Conservation (phyloP, 2,888 invertebrate species). For the Ctena decussata region DNA sequence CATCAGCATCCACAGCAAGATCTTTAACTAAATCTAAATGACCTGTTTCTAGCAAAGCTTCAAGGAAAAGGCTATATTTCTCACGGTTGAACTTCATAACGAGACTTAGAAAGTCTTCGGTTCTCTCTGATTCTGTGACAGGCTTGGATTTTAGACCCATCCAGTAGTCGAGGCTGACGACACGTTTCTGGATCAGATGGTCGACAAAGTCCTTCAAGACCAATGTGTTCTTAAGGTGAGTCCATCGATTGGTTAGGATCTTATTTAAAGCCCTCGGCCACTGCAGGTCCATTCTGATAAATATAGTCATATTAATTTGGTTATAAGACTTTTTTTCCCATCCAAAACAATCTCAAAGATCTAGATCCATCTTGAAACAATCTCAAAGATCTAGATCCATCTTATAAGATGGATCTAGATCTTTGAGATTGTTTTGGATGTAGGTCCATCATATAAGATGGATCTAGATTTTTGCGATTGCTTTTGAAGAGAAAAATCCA, state of each 20-base stretch:
- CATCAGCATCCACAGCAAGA: constrained; percentile 36
- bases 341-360: too few species aligned
- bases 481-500: too few species aligned
- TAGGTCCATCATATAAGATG: too few species aligned
- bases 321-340: too few species aligned
- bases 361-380: too few species aligned
- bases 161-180: constrained; percentile 65
- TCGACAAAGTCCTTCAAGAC: constrained; percentile 66
- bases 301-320: too few species aligned
- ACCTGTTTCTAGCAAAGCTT: constrained; percentile 45
- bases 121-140: constrained; percentile 60
- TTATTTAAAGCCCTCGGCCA: constrained; percentile 58
- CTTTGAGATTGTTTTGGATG: too few species aligned
- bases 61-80: constrained; percentile 58
- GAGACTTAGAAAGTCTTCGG: constrained; percentile 58
- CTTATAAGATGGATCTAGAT: too few species aligned
- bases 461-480: too few species aligned
- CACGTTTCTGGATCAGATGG: constrained; percentile 61
- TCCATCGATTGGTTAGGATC: constrained; percentile 61
- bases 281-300: constrained; percentile 56
- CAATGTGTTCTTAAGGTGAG: constrained; percentile 60
- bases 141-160: constrained; percentile 64
- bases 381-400: too few species aligned
- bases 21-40: constrained; percentile 51
- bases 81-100: constrained; percentile 59